phyloP scores from a whole-genome alignment of 2,797 vertebrate species.

The Alcedo atthis region DNA sequence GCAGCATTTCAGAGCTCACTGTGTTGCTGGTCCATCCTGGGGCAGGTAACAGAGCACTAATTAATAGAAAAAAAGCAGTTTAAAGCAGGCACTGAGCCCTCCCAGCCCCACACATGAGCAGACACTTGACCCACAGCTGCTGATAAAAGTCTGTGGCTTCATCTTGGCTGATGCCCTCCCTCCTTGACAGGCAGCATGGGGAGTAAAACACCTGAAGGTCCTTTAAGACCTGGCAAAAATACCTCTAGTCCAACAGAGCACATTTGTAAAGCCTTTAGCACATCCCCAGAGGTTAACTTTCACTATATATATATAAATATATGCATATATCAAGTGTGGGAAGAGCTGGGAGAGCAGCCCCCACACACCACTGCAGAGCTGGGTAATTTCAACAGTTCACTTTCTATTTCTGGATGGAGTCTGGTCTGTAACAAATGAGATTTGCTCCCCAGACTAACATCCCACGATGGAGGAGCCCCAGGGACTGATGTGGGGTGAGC shows the following conservation, averaged over 20 bases:
- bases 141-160: accelerated
- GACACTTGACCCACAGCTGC: neutral
- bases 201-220: neutral
- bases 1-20: accelerated
- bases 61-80: accelerated
- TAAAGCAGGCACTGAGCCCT: accelerated
- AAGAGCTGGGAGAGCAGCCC: neutral
- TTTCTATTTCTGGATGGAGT: neutral
- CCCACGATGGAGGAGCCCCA: neutral
- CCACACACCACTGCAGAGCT: neutral
- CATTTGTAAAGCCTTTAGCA: neutral
- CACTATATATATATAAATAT: neutral
- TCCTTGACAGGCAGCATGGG: neutral
- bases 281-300: neutral
- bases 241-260: neutral
- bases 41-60: neutral
- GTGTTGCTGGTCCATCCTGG: accelerated
- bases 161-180: neutral
- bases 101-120: neutral
- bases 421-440: neutral
- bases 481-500: accelerated
- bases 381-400: neutral
- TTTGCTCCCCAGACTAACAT: neutral
- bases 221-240: neutral
- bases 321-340: neutral